Evolutionary conservation across 2,888 invertebrate species (phyloP).

Genomic region (Agonopterix alstromeriana): DNA sequence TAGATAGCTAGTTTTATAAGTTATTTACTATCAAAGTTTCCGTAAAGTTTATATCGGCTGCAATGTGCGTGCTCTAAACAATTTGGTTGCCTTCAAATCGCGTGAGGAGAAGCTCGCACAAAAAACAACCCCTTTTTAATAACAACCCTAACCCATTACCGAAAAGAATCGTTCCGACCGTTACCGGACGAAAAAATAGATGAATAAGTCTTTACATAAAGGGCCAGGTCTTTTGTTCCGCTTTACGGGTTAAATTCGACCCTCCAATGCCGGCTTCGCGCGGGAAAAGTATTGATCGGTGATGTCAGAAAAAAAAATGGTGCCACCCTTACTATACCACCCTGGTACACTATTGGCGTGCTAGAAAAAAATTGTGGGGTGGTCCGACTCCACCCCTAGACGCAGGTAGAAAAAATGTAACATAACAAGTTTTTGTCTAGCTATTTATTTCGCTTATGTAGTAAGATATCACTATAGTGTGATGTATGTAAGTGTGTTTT

Average conservation of each 20-base stretch:
- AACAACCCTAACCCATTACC: slow-evolving; percentile 61
- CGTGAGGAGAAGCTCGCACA: slow-evolving; percentile 54
- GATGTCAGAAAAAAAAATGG: slow-evolving; percentile 52
- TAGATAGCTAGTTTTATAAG: too few relatives aligned
- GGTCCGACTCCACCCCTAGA: slow-evolving; percentile 49
- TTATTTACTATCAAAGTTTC: slow-evolving; percentile 6
- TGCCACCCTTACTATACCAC: slow-evolving; percentile 43
- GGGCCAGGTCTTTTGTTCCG: slow-evolving; percentile 49
- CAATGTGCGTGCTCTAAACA: slow-evolving; percentile 52
- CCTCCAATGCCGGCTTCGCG: slow-evolving; percentile 50
- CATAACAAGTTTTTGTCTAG: too few relatives aligned
- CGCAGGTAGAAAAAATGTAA: slow-evolving; percentile 49
- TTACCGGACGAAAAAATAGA: slow-evolving; percentile 64
- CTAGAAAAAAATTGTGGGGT: slow-evolving; percentile 57
- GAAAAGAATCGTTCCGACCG: slow-evolving; percentile 65
- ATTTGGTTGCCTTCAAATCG: slow-evolving; percentile 55
- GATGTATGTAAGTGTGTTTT: too few relatives aligned
- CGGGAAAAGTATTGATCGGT: slow-evolving; percentile 64
- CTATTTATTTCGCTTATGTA: too few relatives aligned
- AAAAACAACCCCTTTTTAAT: slow-evolving; percentile 59
- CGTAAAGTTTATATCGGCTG: slow-evolving; percentile 26
- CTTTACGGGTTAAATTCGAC: slow-evolving; percentile 35
- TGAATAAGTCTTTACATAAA: slow-evolving; percentile 67
- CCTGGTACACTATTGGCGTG: slow-evolving; percentile 45
- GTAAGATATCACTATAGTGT: too few relatives aligned